Conservation (phyloP, 2,888 invertebrate genomes). For the Lissonota sp. region DNA sequence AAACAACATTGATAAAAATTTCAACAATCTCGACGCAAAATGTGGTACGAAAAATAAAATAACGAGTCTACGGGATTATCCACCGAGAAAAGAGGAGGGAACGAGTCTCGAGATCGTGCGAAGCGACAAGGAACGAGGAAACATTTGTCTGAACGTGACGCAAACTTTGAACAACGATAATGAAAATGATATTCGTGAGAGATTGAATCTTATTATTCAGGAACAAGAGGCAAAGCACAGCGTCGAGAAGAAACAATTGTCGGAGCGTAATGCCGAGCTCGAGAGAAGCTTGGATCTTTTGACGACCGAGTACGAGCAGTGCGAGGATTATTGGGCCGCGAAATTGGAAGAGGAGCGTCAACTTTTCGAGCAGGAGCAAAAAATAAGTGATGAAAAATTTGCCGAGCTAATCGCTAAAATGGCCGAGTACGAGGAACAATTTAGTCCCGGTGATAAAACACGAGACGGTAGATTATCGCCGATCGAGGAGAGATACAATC, state of each 20-base stretch:
- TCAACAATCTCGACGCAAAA: conserved; percentile 71
- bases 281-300: conserved; percentile 91
- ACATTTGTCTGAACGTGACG: conserved; percentile 36
- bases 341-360: conserved; percentile 92
- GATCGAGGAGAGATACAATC: conserved; percentile 90
- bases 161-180: conserved; percentile 34
- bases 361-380: conserved; percentile 90
- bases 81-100: conserved; percentile 77
- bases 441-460: conserved; percentile 84
- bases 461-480: conserved; percentile 87
- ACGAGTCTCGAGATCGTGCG: conserved; percentile 57
- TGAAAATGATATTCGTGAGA: conserved; percentile 57
- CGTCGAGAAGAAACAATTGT: conserved; percentile 82
- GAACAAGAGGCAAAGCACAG: conserved; percentile 82
- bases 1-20: conserved; percentile 70
- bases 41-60: conserved; percentile 67
- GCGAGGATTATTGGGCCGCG: conserved; percentile 94
- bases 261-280: conserved; percentile 87
- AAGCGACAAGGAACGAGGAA: conserved; percentile 62
- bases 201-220: conserved; percentile 53
- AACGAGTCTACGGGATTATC: conserved; percentile 77
- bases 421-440: conserved; percentile 92
- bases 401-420: conserved; percentile 90
- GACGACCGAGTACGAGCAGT: conserved; percentile 91
- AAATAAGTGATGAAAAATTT: conserved; percentile 90